Evolutionary conservation across 2,888 invertebrate species (phyloP).

Genomic region (Empis livida): DNA sequence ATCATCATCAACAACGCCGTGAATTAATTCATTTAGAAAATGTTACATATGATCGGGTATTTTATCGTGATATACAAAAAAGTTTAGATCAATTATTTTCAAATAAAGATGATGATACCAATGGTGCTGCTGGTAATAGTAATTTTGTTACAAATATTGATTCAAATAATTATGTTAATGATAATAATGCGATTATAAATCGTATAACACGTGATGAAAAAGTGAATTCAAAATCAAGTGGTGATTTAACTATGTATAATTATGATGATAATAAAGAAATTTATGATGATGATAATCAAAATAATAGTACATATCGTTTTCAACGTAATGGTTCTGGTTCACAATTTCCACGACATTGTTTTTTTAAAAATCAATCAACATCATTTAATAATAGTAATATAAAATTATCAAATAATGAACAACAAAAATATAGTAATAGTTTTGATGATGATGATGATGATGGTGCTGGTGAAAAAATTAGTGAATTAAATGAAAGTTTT

Average conservation of each 20-base stretch:
- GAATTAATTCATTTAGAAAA: slow-evolving; percentile 18
- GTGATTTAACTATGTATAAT: slow-evolving; percentile 33
- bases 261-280: slow-evolving; percentile 14
- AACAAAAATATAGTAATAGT: slow-evolving; percentile 8
- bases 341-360: slow-evolving; percentile 33
- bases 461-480: background rate
- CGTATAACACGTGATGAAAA: slow-evolving; percentile 18
- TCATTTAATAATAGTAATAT: slow-evolving; percentile 14
- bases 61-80: slow-evolving; percentile 29
- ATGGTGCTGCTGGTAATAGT: too few species aligned
- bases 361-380: slow-evolving; percentile 27
- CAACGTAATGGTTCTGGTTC: slow-evolving; percentile 33
- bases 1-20: background rate
- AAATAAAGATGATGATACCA: slow-evolving; percentile 1
- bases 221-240: slow-evolving; percentile 33
- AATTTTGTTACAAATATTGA: slow-evolving; percentile 3
- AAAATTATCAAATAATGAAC: background rate
- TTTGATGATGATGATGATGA: slow-evolving; percentile 8
- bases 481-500: slow-evolving; percentile 13
- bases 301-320: slow-evolving; percentile 21
- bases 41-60: slow-evolving; percentile 33
- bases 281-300: slow-evolving; percentile 17
- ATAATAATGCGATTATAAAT: background rate
- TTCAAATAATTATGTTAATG: background rate
- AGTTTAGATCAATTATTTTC: slow-evolving; percentile 30